Conservation (phyloP, 2,797 vertebrate genomes). For the Silurus lanzhouensis region DNA sequence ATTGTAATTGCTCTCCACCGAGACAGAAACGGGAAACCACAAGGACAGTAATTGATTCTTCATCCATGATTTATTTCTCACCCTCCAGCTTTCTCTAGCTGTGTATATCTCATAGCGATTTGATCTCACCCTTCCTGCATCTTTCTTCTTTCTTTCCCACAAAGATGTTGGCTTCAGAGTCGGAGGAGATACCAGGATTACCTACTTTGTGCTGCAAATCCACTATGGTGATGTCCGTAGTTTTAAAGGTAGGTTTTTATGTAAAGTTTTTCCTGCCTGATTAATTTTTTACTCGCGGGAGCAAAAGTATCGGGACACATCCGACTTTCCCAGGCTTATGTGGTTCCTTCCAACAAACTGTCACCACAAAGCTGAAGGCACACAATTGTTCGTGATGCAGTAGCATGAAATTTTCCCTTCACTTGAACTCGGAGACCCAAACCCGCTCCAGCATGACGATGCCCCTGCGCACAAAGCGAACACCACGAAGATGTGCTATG, state of each 20-base stretch:
- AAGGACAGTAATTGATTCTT: conserved; percentile 35
- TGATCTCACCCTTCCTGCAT: background rate
- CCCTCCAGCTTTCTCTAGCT: conserved; percentile 5
- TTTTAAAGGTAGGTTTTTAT: conserved; percentile 82
- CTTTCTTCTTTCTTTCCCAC: conserved; percentile 1
- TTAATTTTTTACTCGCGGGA: too few relatives aligned
- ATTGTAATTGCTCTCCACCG: conserved; percentile 42
- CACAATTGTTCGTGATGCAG: too few relatives aligned
- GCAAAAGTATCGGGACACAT: too few relatives aligned
- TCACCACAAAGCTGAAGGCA: too few relatives aligned
- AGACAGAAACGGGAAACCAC: conserved; percentile 10
- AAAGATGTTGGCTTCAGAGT: conserved; percentile 95
- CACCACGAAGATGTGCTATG: too few relatives aligned
- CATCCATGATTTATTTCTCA: background rate
- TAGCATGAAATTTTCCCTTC: too few relatives aligned
- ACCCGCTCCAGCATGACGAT: too few relatives aligned
- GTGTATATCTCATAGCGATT: conserved; percentile 8
- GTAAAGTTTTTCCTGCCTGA: too few relatives aligned
- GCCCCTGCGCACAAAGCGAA: too few relatives aligned
- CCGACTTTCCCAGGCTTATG: too few relatives aligned
- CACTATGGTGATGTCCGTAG: conserved; percentile 90
- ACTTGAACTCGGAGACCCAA: too few relatives aligned
- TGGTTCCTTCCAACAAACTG: too few relatives aligned
- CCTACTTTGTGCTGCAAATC: conserved; percentile 93
- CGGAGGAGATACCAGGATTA: conserved; percentile 82